Conservation (phyloP, 2,113 vertebrate genomes). For the Tragelaphus buxtoni region DNA sequence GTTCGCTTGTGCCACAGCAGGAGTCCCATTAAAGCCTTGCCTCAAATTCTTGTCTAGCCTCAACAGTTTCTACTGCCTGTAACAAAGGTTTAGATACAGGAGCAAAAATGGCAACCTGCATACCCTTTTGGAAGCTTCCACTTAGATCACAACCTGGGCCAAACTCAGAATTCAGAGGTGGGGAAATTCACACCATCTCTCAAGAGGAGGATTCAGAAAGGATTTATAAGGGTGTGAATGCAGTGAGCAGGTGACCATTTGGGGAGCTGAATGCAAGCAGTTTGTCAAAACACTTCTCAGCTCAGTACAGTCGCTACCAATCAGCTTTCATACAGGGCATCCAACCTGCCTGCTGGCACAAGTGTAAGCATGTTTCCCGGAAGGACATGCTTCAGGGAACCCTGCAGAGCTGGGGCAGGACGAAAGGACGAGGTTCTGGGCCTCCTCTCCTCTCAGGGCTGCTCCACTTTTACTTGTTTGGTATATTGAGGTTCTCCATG, state of each 20-base stretch:
- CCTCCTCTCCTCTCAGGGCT: neutral
- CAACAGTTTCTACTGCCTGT: neutral
- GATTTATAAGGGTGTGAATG: neutral
- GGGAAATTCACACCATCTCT: neutral
- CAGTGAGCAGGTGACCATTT: neutral
- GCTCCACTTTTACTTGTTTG: neutral
- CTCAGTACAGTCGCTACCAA: neutral
- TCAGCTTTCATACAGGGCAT: neutral
- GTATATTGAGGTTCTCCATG: neutral
- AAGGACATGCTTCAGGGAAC: neutral
- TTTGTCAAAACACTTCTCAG: neutral
- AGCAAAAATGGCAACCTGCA: neutral
- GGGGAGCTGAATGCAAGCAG: neutral
- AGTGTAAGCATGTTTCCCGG: neutral
- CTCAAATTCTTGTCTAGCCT: neutral
- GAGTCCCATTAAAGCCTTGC: neutral
- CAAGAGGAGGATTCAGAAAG: neutral
- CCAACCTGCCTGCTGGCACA: neutral
- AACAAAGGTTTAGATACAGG: neutral
- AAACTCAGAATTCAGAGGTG: neutral
- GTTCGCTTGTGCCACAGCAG: rapidly evolving
- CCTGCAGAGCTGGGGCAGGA: neutral
- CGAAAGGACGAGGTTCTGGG: too few species aligned
- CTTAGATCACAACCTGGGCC: too few species aligned
- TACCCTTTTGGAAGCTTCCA: neutral